Conservation (phyloP, 2,797 vertebrate genomes). For the Leptodactylus fallax region DNA sequence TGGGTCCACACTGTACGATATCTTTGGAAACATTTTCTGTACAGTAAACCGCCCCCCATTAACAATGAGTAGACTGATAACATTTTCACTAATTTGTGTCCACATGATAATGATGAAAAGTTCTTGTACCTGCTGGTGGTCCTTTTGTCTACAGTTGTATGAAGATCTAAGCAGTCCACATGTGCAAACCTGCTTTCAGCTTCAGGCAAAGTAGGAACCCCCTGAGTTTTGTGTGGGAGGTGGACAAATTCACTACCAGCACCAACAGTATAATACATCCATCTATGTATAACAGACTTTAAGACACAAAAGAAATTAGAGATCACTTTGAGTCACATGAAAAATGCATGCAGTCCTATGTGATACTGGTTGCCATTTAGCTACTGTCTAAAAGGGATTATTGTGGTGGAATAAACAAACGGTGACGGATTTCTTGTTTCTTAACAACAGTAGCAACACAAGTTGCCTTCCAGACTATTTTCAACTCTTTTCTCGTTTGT, state of each 20-base stretch:
- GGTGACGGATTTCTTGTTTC: constrained; percentile 56
- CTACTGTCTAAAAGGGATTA: constrained; percentile 51
- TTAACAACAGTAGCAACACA: constrained; percentile 58
- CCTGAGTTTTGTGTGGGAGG: constrained; percentile 24
- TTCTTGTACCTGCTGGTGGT: constrained; percentile 24
- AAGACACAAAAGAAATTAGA: constrained; percentile 25
- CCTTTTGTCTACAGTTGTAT: constrained; percentile 1
- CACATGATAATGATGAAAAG: not conserved
- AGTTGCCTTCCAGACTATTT: constrained; percentile 30
- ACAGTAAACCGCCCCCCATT: not conserved
- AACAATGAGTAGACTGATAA: not conserved
- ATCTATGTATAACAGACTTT: constrained; percentile 31
- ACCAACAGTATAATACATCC: constrained; percentile 4
- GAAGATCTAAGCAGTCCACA: not conserved
- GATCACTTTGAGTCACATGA: constrained; percentile 25
- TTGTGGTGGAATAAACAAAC: constrained; percentile 39
- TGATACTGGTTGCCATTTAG: constrained; percentile 46
- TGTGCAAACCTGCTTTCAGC: constrained; percentile 39
- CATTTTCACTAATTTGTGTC: not conserved
- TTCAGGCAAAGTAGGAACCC: constrained; percentile 33
- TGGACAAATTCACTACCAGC: constrained; percentile 7
- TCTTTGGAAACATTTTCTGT: not conserved
- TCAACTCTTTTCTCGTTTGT: constrained; percentile 39
- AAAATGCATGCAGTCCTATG: constrained; percentile 7
- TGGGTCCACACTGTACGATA: no score